phyloP scores from a whole-genome alignment of 2,888 invertebrate species.

The Apotomis betuletana region DNA sequence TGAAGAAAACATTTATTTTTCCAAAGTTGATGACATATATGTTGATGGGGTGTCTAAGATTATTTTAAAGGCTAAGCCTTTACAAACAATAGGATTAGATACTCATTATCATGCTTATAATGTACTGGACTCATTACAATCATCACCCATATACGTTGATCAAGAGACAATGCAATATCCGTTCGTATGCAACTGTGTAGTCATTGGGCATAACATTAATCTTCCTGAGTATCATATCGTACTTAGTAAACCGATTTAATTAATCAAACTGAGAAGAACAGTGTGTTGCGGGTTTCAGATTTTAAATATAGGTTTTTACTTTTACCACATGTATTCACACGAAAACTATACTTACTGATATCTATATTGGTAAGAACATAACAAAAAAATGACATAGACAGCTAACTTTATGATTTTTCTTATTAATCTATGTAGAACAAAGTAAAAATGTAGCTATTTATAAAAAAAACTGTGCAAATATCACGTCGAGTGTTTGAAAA shows the following conservation, averaged over 20 bases:
- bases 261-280: background rate
- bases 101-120: slow-evolving; percentile 26
- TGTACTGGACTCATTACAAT: slow-evolving; percentile 14
- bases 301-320: too few relatives aligned
- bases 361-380: too few relatives aligned
- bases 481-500: too few relatives aligned
- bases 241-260: slow-evolving; percentile 8
- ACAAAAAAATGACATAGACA: too few relatives aligned
- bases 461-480: too few relatives aligned
- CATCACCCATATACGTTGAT: slow-evolving; percentile 9
- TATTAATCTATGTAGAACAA: too few relatives aligned
- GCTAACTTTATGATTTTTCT: too few relatives aligned
- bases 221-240: slow-evolving; percentile 10
- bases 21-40: slow-evolving; percentile 4
- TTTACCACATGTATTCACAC: too few relatives aligned
- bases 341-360: too few relatives aligned
- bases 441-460: too few relatives aligned
- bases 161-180: slow-evolving; percentile 14
- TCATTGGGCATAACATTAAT: slow-evolving; percentile 8
- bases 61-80: slow-evolving; percentile 1
- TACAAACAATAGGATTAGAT: slow-evolving; percentile 27
- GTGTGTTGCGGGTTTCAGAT: too few relatives aligned
- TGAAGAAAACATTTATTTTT: slow-evolving; percentile 1
- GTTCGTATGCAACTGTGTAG: slow-evolving; percentile 14
- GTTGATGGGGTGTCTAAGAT: slow-evolving; percentile 13